Evolutionary conservation across 2,113 vertebrate species (phyloP), one percentile per base, ranked within the genome.

Genomic region (Nerophis lumbriciformis): DNA sequence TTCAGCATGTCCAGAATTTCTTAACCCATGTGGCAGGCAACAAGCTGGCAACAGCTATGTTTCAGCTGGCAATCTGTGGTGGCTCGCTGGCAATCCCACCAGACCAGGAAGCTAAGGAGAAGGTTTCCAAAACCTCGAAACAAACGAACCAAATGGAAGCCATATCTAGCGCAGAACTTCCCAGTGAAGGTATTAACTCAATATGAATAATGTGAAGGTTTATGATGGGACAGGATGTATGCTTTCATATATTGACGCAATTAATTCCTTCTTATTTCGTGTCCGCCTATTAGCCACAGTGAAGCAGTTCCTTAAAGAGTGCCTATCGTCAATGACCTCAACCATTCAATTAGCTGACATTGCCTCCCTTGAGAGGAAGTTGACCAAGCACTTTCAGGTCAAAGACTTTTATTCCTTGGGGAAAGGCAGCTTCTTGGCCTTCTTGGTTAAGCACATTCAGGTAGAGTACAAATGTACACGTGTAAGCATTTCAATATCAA

Each of bases 11-110:
- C 48, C 82, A 87, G 79, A 79, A 35, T 6, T 92, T 92, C 77
- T 79, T 92, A 72, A 45, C 54, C 35, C 71, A 71, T 59, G 65
- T 92, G 64, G 81, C 80, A 14, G 61, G 54, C 8, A 81, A 92
- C 71, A 78, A 72, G 5, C 70, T 92, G 66, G 72, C 88, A 0
- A 72, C 16, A 15, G 75, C 86, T 58, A 73, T 92, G 62, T 92
- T 92, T 56, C 91, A 92, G 76, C 73, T 92, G 55, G 87, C 90
- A 54, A 88, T 92, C 74, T 92, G 90, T 21, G 86, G 89, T 13
- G 89, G 90, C 44, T 90, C 90, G 0, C 76, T 92, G 69, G 84
- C 84, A 3, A 57, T 78, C 42, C 90, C 90, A 9, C 81, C 77
- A 6, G 86, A 91, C 70, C 73, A 89, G 66, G 82, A 84, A 35